Base-by-base conservation (phyloP, 1,140 invertebrate species). In the Chlorops oryzae region DNA sequence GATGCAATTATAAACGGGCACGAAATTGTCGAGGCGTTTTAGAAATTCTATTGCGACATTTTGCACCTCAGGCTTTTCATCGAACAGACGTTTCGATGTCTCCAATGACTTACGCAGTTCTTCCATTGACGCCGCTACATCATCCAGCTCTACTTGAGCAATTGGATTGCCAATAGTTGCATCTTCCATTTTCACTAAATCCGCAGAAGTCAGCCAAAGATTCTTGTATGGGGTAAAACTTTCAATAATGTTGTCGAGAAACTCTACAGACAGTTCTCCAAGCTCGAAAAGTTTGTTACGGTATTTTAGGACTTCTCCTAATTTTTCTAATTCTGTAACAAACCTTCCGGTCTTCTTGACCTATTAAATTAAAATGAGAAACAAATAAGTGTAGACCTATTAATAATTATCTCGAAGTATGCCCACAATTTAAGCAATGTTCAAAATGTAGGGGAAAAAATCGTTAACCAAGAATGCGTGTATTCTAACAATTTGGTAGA, bases 141-240 rank as follows among this genome's bases (percentile, higher is more conserved):
- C 64, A 1, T 62, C 55, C 3, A 70, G 42, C 7, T 70, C 67
- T 2, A 70, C 23, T 27, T 59, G 50, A 0, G 51, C 34, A 13
- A 70, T 54, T 1, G 67, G 67, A 57, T 70, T 70, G 10, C 66
- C 67, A 39, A 56, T 6, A 1, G 67, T 67, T 22, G 64, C 64
- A n/a, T 70, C 67, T 43, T 70, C 64, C 9, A 70, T 43, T 24
- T 70, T 70, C 0, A 57, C 25, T 3, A 70, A 63, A 37, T 70
- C 65, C 6, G 61, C 53, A 18, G 62, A 70, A 17, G 56, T 59
- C 28, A 59, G 64, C 67, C 67, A 70, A 10, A 70, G 28, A 13
- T 60, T 37, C 9, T 57, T 58, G 28, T 70, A 70, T 3, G 67
- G 67, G 1, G 49, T 35, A 24, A 70, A 70, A 47, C 67, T 62